Percentiles rank a stretch among this genome's conserved stretches.
These are phyloP conservation scores for Charina bottae DNA, from an alignment of 2,113 vertebrate genomes.

Conservation along the genomic window DNA sequence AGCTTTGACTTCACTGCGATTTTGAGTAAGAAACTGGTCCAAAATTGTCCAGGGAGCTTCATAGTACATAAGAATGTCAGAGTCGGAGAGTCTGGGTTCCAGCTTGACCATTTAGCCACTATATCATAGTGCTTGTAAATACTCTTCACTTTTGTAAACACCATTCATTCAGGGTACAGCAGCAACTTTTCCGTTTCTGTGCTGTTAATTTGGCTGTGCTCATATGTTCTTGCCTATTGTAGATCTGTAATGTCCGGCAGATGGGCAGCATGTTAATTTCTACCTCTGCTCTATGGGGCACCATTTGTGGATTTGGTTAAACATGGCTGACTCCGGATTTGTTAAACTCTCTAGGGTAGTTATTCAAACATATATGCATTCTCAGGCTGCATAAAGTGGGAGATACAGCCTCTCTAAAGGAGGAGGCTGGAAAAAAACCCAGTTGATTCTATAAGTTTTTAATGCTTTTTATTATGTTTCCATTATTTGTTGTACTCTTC, in stretches of 20 bases:
- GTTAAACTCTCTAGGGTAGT: no score
- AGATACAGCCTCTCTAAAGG: background rate
- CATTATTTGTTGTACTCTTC: no score
- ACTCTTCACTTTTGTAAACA: no score
- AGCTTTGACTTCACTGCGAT: no score
- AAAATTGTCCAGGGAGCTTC: background rate
- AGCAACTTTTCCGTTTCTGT: background rate
- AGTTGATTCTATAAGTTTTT: no score
- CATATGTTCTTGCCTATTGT: background rate
- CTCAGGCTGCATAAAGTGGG: background rate
- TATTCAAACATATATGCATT: background rate
- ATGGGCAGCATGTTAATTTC: background rate
- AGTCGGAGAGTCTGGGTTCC: background rate
- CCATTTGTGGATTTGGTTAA: background rate
- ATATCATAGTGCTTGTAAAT: background rate
- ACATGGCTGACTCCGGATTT: background rate
- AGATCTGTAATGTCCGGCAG: background rate
- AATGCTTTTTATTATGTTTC: no score
- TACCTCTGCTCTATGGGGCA: background rate
- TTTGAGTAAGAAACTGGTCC: background rate
- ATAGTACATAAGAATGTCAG: background rate
- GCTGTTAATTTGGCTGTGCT: background rate
- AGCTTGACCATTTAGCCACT: background rate
- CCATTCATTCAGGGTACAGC: background rate
- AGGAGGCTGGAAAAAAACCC: no score